Conservation (phyloP, 2,888 invertebrate genomes). For the Mesorhabditis spiculigera region DNA sequence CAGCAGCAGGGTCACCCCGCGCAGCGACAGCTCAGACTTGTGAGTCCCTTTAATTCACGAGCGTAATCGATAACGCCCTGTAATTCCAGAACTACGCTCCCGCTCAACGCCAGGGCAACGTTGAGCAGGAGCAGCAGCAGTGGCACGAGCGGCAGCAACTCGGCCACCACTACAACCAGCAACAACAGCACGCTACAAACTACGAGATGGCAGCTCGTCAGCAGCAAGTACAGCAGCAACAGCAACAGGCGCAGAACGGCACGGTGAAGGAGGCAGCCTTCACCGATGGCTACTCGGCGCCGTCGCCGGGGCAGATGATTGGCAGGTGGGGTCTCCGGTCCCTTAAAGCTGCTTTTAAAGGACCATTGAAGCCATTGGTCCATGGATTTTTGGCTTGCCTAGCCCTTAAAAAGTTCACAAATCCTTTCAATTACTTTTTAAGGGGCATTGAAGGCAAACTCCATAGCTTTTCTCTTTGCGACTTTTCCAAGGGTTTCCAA, state of each 20-base stretch:
- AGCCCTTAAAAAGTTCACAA: too few species aligned
- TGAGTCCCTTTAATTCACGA: too few species aligned
- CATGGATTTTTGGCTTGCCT: too few species aligned
- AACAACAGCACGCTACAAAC: slow-evolving; percentile 13
- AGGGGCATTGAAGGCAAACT: too few species aligned
- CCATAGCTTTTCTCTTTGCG: too few species aligned
- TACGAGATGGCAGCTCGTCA: neutral
- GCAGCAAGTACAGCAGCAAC: slow-evolving; percentile 23
- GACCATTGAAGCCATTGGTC: neutral
- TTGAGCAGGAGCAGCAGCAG: neutral
- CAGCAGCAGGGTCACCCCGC: slow-evolving; percentile 2
- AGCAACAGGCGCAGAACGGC: slow-evolving; percentile 19
- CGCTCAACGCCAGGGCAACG: neutral
- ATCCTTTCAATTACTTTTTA: too few species aligned
- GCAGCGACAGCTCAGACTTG: neutral
- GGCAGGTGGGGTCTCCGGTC: slow-evolving; percentile 1
- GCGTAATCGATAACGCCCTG: too few species aligned
- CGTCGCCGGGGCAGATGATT: slow-evolving; percentile 17
- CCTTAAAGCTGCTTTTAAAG: neutral
- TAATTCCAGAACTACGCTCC: neutral
- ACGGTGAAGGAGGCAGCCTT: slow-evolving; percentile 20
- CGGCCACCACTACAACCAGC: slow-evolving; percentile 4
- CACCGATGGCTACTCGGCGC: slow-evolving; percentile 21
- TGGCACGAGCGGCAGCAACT: slow-evolving; percentile 17
- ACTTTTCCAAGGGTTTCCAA: neutral